Evolutionary conservation across 2,797 vertebrate genomes (phyloP).

Genomic region (Hipposideros larvatus): DNA sequence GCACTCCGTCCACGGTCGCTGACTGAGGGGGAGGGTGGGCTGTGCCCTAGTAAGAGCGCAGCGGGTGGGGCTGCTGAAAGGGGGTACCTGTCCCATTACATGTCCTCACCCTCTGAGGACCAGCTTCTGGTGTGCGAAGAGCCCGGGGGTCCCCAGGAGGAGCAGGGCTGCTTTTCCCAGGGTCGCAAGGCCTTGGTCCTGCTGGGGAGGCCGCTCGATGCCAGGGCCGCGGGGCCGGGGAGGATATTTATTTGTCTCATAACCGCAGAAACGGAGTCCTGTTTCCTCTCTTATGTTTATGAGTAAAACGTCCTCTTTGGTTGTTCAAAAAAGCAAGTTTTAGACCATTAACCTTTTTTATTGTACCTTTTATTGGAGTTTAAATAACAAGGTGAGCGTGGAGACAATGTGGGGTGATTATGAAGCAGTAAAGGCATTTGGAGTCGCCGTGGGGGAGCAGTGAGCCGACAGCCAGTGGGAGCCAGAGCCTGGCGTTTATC

Average conservation of each 20-base stretch:
- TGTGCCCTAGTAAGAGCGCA: fast-evolving
- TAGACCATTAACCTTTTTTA: conserved; percentile 77
- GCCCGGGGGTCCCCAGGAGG: fast-evolving
- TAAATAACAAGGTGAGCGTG: conserved; percentile 74
- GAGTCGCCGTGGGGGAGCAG: neutral
- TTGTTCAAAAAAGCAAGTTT: conserved; percentile 66
- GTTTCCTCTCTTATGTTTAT: conserved; percentile 35
- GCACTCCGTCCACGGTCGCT: fast-evolving
- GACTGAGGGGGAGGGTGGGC: fast-evolving
- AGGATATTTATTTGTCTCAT: conserved; percentile 67
- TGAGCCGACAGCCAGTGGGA: fast-evolving
- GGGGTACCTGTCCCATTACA: fast-evolving
- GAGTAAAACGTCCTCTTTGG: conserved; percentile 55
- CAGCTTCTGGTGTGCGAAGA: fast-evolving
- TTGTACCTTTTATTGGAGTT: conserved; percentile 76
- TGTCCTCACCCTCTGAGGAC: fast-evolving
- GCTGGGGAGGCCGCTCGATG: fast-evolving
- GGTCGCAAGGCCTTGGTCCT: fast-evolving
- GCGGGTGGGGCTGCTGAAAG: neutral
- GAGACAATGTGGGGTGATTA: neutral
- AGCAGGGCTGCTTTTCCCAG: no score
- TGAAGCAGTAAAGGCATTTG: neutral
- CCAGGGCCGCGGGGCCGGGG: fast-evolving
- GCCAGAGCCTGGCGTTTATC: no score
- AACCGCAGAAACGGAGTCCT: neutral